Evolutionary conservation across 92 coral and sea anemone genomes (phyloP).

Genomic region (Phenganax subtilis): DNA sequence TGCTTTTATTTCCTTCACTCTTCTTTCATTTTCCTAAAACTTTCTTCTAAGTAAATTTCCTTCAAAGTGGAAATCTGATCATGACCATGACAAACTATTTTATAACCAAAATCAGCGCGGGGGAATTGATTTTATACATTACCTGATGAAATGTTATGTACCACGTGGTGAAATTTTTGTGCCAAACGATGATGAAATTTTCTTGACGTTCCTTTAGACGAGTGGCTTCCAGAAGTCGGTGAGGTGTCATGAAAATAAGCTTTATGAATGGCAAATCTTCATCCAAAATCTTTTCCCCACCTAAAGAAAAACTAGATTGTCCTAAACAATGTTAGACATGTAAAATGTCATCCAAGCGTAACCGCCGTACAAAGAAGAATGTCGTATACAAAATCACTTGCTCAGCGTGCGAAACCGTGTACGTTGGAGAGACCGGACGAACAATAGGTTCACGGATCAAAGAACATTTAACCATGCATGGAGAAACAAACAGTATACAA

Average conservation of each 20-base stretch:
- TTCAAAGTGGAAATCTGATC: no score
- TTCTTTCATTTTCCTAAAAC: no score
- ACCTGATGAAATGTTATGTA: no score
- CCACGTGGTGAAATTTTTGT: no score
- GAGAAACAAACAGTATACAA: constrained; percentile 38
- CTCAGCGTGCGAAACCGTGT: constrained; percentile 20
- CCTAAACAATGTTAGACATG: constrained; percentile 38
- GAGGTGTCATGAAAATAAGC: not conserved
- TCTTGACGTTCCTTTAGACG: no score
- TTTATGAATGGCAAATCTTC: constrained; percentile 32
- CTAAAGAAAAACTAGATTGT: constrained; percentile 37
- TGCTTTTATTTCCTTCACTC: no score
- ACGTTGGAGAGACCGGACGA: constrained; percentile 45
- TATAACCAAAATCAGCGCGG: no score
- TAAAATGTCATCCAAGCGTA: constrained; percentile 15
- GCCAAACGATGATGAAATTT: no score
- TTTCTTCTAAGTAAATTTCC: no score
- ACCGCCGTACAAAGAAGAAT: constrained; percentile 39
- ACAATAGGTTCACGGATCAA: constrained; percentile 38
- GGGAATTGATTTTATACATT: no score
- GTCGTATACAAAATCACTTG: constrained; percentile 42
- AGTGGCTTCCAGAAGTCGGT: no score
- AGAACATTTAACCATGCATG: constrained; percentile 34
- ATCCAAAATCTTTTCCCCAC: constrained; percentile 40
- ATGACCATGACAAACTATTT: no score